Evolutionary conservation across 2,113 vertebrate genomes (phyloP).

Genomic region (Lathamus discolor): DNA sequence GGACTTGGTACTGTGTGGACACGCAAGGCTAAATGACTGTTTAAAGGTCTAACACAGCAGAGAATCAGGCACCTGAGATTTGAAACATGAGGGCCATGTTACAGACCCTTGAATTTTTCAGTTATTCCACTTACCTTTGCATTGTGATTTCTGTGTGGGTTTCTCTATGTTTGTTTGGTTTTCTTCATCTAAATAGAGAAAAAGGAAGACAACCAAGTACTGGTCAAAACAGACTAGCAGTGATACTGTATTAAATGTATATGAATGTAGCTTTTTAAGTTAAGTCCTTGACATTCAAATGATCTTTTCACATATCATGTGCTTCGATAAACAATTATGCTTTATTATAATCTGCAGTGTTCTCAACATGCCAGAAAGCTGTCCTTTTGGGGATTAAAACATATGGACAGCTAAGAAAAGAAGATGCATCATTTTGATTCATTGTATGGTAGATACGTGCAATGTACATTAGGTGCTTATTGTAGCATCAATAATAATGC

Average conservation of each 20-base stretch:
- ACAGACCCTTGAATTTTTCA: not conserved
- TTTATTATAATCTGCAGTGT: not conserved
- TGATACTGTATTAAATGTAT: not conserved
- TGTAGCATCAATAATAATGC: slow-evolving; percentile 49
- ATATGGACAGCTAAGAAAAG: not conserved
- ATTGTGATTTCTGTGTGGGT: not conserved
- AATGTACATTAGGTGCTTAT: slow-evolving; percentile 44
- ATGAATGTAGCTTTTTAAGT: not conserved
- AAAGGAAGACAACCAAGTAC: not conserved
- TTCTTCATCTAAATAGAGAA: not conserved
- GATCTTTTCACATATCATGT: not conserved
- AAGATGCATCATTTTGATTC: slow-evolving; percentile 46
- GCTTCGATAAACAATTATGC: not conserved
- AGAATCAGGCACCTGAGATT: not conserved
- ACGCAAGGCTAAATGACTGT: not conserved
- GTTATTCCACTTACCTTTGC: not conserved
- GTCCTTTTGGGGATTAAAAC: slow-evolving; percentile 15
- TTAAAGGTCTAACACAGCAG: not conserved
- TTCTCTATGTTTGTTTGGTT: not conserved
- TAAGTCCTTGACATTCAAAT: not conserved
- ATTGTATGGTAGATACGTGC: not conserved
- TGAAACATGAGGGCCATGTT: not conserved
- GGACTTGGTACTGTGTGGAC: not conserved
- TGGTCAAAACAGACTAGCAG: not conserved
- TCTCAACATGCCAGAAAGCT: not conserved